Evolutionary conservation across 2,113 vertebrate genomes (phyloP).

Genomic region (Spea bombifrons): DNA sequence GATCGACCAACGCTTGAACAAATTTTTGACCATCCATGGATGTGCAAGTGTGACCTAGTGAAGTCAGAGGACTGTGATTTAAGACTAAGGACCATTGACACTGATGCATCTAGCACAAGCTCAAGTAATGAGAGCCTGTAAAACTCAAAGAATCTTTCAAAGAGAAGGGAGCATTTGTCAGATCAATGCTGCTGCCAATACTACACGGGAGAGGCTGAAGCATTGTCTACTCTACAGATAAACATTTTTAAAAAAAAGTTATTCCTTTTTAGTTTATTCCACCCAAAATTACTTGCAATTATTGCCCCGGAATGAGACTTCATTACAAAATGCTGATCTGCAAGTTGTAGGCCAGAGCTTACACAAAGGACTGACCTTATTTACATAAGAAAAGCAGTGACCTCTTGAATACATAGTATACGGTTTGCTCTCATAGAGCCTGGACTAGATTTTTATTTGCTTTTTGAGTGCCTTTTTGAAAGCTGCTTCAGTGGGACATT

Average conservation of each 20-base stretch:
- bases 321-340: conserved; percentile 73
- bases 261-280: conserved; percentile 64
- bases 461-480: conserved; percentile 98
- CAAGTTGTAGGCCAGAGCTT: conserved; percentile 82
- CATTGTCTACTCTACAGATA: conserved; percentile 70
- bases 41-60: conserved; percentile 75
- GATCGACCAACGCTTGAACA: conserved; percentile 94
- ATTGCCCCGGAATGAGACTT: conserved; percentile 67
- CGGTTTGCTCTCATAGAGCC: conserved; percentile 88
- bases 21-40: conserved; percentile 92
- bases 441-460: conserved; percentile 80
- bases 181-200: conserved; percentile 66
- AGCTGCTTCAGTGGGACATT: conserved; percentile 87
- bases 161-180: conserved; percentile 60
- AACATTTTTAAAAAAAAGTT: conserved; percentile 72
- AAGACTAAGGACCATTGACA: conserved; percentile 80
- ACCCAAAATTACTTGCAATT: conserved; percentile 63
- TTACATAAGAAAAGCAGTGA: conserved; percentile 74
- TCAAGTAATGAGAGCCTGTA: conserved; percentile 97
- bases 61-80: conserved; percentile 81
- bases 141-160: conserved; percentile 61
- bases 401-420: conserved; percentile 77
- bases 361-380: conserved; percentile 75
- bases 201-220: conserved; percentile 57
- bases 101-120: conserved; percentile 89